Conservation (phyloP, 2,888 invertebrate genomes). For the Drosophila trichaetosa region DNA sequence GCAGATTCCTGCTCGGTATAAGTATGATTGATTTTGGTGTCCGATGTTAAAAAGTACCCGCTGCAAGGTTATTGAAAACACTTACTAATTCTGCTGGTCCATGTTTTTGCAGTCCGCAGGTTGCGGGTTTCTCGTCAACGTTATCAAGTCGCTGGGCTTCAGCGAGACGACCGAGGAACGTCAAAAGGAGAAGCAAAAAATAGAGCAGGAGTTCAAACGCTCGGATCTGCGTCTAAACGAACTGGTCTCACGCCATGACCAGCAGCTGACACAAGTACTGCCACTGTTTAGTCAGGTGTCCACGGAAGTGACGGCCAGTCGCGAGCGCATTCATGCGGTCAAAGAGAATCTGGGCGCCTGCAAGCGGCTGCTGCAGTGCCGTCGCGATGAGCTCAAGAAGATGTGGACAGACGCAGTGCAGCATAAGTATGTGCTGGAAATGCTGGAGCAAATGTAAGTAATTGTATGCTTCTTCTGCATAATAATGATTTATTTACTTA, state of each 20-base stretch:
- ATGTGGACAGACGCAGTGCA: constrained; percentile 98
- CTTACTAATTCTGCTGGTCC: neutral
- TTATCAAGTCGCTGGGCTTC: constrained; percentile 96
- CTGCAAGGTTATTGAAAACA: neutral
- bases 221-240: constrained; percentile 96
- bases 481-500: neutral
- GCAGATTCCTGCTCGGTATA: neutral
- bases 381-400: constrained; percentile 95
- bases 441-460: constrained; percentile 92
- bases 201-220: constrained; percentile 96
- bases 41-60: neutral
- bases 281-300: constrained; percentile 92
- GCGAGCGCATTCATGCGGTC: constrained; percentile 91
- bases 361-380: constrained; percentile 93
- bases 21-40: neutral
- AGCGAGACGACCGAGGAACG: constrained; percentile 97
- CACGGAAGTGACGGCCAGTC: constrained; percentile 90
- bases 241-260: constrained; percentile 94
- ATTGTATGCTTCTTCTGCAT: neutral
- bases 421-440: constrained; percentile 94
- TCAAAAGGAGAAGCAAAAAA: constrained; percentile 95
- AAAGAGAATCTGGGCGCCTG: constrained; percentile 93
- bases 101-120: constrained; percentile 88
- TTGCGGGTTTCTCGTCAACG: constrained; percentile 93
- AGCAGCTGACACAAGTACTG: constrained; percentile 90